phyloP scores from a whole-genome alignment of 2,797 vertebrate genomes.

The Thripadectes ignobilis region DNA sequence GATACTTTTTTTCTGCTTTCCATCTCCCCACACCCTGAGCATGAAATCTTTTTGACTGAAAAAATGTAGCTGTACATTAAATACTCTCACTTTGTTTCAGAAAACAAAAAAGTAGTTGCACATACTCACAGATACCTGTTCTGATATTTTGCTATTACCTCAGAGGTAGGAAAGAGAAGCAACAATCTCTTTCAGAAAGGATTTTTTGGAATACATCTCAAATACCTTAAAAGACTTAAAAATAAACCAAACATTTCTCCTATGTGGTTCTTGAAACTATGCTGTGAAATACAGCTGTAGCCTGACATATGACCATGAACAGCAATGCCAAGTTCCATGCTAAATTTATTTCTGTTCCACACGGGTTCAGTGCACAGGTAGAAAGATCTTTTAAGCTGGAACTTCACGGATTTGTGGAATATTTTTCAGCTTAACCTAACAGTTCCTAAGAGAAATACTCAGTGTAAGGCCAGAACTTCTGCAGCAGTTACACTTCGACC shows the following conservation, averaged over 20 bases:
- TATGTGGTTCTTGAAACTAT: neutral
- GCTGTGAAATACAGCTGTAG: neutral
- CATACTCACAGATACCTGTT: neutral
- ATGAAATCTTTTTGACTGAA: neutral
- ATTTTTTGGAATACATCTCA: neutral
- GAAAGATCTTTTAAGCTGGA: neutral
- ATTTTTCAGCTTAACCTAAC: neutral
- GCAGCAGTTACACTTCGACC: neutral
- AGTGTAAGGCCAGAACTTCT: neutral
- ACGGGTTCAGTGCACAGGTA: neutral
- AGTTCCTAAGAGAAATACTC: neutral
- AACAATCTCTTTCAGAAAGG: neutral
- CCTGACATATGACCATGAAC: neutral
- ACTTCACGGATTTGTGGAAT: neutral
- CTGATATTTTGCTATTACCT: neutral
- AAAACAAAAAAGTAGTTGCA: neutral
- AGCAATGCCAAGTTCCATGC: neutral
- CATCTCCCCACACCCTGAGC: neutral
- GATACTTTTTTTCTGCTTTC: neutral
- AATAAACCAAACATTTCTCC: neutral
- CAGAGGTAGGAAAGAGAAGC: neutral
- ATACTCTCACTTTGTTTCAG: neutral
- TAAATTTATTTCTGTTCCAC: neutral
- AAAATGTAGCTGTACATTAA: neutral
- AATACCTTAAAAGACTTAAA: neutral